Conservation (phyloP, 2,888 invertebrate genomes). For the Eupithecia inturbata region DNA sequence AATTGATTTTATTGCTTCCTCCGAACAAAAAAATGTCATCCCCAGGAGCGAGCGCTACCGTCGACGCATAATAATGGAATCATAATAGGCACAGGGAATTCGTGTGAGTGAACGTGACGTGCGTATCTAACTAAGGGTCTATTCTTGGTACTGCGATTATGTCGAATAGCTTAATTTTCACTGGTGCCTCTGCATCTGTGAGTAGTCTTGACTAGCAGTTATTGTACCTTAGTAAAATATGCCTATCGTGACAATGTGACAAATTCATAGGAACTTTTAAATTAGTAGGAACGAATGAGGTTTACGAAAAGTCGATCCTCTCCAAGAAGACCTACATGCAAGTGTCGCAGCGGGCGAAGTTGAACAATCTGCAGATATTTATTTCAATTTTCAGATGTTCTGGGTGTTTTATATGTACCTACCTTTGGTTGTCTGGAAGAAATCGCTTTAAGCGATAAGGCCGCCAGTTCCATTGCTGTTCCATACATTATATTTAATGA, state of each 20-base stretch:
- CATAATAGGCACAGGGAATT: conserved; percentile 45
- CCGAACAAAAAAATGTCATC: conserved; percentile 32
- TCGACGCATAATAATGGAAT: conserved; percentile 47
- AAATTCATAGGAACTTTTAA: neutral
- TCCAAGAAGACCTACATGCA: neutral
- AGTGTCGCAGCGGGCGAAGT: too few relatives aligned
- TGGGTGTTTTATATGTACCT: too few relatives aligned
- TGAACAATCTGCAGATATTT: too few relatives aligned
- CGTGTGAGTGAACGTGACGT: conserved; percentile 45
- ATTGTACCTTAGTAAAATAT: neutral
- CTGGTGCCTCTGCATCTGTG: neutral
- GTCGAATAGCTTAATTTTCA: neutral
- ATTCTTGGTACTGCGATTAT: neutral
- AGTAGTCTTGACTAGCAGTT: neutral
- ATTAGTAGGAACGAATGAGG: neutral
- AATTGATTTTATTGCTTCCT: conserved; percentile 31
- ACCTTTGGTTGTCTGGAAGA: too few relatives aligned
- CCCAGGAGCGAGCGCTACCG: conserved; percentile 34
- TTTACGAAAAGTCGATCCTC: neutral
- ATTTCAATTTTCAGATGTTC: too few relatives aligned
- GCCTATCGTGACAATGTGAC: neutral
- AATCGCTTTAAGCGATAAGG: too few relatives aligned
- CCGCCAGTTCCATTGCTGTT: too few relatives aligned
- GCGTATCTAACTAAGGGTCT: conserved; percentile 32
- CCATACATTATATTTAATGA: too few relatives aligned